Conservation (phyloP, 2,888 invertebrate species). For the Hyalella azteca region DNA sequence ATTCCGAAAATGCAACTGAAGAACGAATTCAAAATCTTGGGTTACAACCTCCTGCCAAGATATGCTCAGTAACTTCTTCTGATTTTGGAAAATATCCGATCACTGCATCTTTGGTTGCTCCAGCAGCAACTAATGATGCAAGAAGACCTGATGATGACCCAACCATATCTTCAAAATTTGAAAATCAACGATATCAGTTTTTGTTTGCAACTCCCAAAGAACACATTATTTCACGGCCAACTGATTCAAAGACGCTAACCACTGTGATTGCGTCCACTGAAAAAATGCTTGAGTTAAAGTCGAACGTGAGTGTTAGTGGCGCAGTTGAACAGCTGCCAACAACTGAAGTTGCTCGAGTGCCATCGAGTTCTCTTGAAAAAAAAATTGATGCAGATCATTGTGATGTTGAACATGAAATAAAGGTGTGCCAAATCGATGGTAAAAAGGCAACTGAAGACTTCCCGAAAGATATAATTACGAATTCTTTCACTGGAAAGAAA, state of each 20-base stretch:
- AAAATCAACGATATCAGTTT: constrained; percentile 6
- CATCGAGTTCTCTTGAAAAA: neutral
- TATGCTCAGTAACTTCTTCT: neutral
- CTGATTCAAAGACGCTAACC: neutral
- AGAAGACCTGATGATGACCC: too few relatives aligned
- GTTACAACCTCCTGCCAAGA: neutral
- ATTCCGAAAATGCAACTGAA: neutral
- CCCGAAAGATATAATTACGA: neutral
- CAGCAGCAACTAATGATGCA: too few relatives aligned
- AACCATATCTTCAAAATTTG: neutral
- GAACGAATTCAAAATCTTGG: neutral
- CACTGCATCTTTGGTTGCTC: too few relatives aligned
- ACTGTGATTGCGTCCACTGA: constrained; percentile 7
- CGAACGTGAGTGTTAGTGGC: neutral
- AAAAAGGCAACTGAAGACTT: neutral
- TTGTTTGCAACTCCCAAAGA: constrained; percentile 3
- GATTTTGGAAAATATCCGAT: too few relatives aligned
- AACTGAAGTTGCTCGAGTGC: neutral
- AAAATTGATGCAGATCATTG: neutral
- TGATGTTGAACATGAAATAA: neutral
- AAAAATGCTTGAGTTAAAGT: neutral
- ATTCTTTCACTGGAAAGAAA: constrained; percentile 25
- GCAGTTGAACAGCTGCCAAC: constrained; percentile 18
- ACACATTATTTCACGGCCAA: neutral
- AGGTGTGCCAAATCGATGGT: neutral